A percentile compares a stretch with the other conserved stretches of the same genome.
Evolutionary conservation across 1,140 invertebrate species (phyloP).

Genomic region (Rhagoletis pomonella): DNA sequence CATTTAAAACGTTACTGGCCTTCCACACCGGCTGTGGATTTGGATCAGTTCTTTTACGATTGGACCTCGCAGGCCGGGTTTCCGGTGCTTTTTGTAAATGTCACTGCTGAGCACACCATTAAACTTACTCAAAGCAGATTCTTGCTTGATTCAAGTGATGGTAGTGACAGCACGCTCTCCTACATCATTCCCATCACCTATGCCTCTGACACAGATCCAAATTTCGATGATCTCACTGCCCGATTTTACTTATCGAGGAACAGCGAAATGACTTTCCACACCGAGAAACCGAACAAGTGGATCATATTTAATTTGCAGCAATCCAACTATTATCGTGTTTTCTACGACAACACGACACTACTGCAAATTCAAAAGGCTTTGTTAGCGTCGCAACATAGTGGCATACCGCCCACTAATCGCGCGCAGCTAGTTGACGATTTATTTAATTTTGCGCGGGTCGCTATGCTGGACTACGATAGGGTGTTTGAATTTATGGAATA

Average conservation of each 20-base stretch:
- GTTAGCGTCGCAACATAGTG: slow-evolving; percentile 66
- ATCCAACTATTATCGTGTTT: slow-evolving; percentile 79
- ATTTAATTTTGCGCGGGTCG: slow-evolving; percentile 79
- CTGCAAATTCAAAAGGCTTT: slow-evolving; percentile 74
- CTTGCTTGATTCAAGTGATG: slow-evolving; percentile 72
- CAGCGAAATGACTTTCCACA: slow-evolving; percentile 58
- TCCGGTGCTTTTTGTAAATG: slow-evolving; percentile 82
- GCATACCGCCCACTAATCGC: slow-evolving; percentile 82
- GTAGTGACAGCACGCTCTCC: slow-evolving; percentile 61
- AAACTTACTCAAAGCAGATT: slow-evolving; percentile 74
- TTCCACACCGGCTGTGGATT: slow-evolving; percentile 47
- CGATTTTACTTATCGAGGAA: slow-evolving; percentile 68
- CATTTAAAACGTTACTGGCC: slow-evolving; percentile 62
- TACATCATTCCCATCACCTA: slow-evolving; percentile 82
- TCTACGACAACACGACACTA: slow-evolving; percentile 78
- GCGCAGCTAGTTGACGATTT: slow-evolving; percentile 87
- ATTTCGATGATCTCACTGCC: slow-evolving; percentile 77
- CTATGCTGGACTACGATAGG: slow-evolving; percentile 75
- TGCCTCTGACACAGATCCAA: slow-evolving; percentile 73
- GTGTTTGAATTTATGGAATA: slow-evolving; percentile 76
- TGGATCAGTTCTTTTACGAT: slow-evolving; percentile 76
- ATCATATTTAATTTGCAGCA: slow-evolving; percentile 75
- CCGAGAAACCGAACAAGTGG: slow-evolving; percentile 66
- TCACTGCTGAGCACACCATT: slow-evolving; percentile 55
- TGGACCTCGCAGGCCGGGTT: slow-evolving; percentile 95